Evolutionary conservation across 1,140 invertebrate genomes (phyloP).

Genomic region (Panagrolaimus sp.): DNA sequence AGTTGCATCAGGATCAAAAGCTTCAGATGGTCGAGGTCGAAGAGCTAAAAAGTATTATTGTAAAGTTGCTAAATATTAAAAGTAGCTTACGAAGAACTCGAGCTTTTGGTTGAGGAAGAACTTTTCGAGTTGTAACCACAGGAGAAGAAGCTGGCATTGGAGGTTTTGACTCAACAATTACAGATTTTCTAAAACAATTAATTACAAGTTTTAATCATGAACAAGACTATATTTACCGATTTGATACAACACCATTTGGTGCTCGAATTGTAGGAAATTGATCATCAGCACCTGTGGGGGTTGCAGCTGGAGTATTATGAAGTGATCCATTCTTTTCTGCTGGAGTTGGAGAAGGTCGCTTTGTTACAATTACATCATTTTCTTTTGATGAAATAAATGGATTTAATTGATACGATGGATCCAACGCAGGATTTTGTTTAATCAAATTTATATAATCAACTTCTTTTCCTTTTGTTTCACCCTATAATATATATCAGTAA

Average conservation of each 20-base stretch:
- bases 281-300: not conserved
- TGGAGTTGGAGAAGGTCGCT: conserved; percentile 16
- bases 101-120: too few species aligned
- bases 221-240: too few species aligned
- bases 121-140: too few species aligned
- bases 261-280: too few species aligned
- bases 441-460: conserved; percentile 63
- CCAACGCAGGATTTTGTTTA: conserved; percentile 41
- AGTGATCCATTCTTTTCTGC: not conserved
- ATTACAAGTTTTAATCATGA: too few species aligned
- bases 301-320: not conserved
- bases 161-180: too few species aligned
- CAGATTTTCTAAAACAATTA: too few species aligned
- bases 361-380: conserved; percentile 16
- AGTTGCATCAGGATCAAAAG: not conserved
- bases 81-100: too few species aligned
- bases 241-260: too few species aligned
- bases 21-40: conserved; percentile 3
- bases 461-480: conserved; percentile 99
- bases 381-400: not conserved
- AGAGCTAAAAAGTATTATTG: not conserved
- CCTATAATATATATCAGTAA: too few species aligned
- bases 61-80: not conserved
- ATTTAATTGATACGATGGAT: conserved; percentile 6
- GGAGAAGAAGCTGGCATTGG: too few species aligned